Base-by-base conservation (phyloP, 2,797 vertebrate species). In the Gorsachius magnificus region DNA sequence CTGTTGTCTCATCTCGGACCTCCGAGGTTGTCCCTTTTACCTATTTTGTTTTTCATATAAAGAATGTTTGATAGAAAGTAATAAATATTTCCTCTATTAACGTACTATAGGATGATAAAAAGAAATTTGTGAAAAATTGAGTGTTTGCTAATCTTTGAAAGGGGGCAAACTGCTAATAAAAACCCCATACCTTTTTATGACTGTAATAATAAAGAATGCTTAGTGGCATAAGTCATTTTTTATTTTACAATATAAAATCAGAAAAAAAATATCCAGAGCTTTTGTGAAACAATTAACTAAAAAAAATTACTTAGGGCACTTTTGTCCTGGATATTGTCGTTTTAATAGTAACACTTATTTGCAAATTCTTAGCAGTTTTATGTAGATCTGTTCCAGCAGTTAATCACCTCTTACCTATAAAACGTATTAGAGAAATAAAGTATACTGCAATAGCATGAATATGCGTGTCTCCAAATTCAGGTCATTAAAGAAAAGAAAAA, bases 151-250 rank as follows among this genome's bases (percentile, higher is more conserved):
- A 51, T 70, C 8, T 54, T 77, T 56, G 16, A 41, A 83, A 81
- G 16, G 14, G 13, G 5, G 45, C 16, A 83, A 43, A 38, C 28
- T 61, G 20, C n/a, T 41, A 24, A 41, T 69, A 72, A 78, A 58
- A 50, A 2, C 13, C 68, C 31, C 9, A 35, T 6, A 24, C 1
- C 8, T 56, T 48, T 83, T 82, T 9, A 66, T 38, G 36, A 60
- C 20, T 56, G 25, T 10, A 60, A 13, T 22, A 60, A 4, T 10
- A 11, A 85, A 60, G n/a, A 87, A 21, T 21, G 28, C 50, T 71
- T 65, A 14, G 20, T 31, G 56, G 10, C 11, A 2, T 28, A 65
- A 46, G 4, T 25, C 0, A 2, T 65, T 2, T 9, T 50, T 43
- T 20, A 5, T 70, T 60, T 68, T 61, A 41, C 5, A 28, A 6